Conservation (phyloP, 2,888 invertebrate genomes). For the Pemphredon lugubris region DNA sequence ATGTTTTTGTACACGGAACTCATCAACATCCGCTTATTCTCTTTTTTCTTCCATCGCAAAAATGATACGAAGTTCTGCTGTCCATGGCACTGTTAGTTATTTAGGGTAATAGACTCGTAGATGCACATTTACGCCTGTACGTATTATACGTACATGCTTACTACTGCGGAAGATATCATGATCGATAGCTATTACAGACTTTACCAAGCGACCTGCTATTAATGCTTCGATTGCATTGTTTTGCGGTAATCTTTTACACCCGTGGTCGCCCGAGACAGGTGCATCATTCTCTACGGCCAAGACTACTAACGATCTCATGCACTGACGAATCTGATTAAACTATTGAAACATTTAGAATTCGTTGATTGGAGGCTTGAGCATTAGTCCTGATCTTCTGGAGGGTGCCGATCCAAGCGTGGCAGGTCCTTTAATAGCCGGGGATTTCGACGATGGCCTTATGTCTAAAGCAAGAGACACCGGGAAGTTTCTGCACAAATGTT, state of each 20-base stretch:
- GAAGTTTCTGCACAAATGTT: slow-evolving; percentile 88
- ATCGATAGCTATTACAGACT: no score
- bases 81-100: background rate
- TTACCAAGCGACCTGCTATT: background rate
- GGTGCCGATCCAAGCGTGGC: slow-evolving; percentile 79
- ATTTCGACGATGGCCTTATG: slow-evolving; percentile 91
- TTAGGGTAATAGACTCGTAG: background rate
- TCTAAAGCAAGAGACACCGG: slow-evolving; percentile 94
- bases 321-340: slow-evolving; percentile 52
- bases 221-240: slow-evolving; percentile 18
- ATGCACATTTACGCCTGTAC: background rate
- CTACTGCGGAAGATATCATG: no score
- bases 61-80: no score
- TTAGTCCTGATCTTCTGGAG: slow-evolving; percentile 79
- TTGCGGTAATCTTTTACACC: slow-evolving; percentile 7
- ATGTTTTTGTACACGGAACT: background rate
- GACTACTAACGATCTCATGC: slow-evolving; percentile 7
- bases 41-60: background rate
- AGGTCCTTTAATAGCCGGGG: slow-evolving; percentile 78
- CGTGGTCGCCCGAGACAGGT: slow-evolving; percentile 17
- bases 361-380: slow-evolving; percentile 79
- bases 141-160: no score
- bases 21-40: slow-evolving; percentile 16
- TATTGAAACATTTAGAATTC: slow-evolving; percentile 76
- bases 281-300: slow-evolving; percentile 34